phyloP scores from a whole-genome alignment of 2,888 invertebrate species.

The Carpatolechia fugitivella region DNA sequence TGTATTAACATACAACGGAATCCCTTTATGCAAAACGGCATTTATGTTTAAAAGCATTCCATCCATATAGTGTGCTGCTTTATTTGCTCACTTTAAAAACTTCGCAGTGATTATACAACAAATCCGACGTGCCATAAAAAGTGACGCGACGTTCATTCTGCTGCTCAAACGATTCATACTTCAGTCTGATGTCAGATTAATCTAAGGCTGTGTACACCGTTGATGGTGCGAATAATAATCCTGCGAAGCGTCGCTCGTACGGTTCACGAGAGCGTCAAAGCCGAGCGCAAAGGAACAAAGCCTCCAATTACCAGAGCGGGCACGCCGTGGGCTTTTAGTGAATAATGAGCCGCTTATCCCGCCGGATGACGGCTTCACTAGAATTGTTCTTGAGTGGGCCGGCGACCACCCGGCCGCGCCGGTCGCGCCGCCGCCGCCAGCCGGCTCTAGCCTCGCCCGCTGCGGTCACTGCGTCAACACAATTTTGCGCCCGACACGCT shows the following conservation, averaged over 20 bases:
- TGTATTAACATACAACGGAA: slow-evolving; percentile 25
- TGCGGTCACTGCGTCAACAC: slow-evolving; percentile 48
- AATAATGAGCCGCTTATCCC: slow-evolving; percentile 77
- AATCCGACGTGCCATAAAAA: slow-evolving; percentile 41
- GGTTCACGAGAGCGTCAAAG: slow-evolving; percentile 65
- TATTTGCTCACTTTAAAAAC: slow-evolving; percentile 36
- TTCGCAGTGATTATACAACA: slow-evolving; percentile 33
- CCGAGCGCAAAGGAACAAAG: slow-evolving; percentile 72
- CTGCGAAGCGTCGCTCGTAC: slow-evolving; percentile 46
- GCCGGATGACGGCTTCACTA: slow-evolving; percentile 66
- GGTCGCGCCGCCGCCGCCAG: slow-evolving; percentile 24
- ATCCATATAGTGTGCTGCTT: slow-evolving; percentile 25
- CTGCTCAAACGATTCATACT: slow-evolving; percentile 56
- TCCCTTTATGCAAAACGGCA: slow-evolving; percentile 29
- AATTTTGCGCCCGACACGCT: slow-evolving; percentile 52
- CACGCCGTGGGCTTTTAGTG: slow-evolving; percentile 77
- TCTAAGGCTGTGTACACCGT: slow-evolving; percentile 58
- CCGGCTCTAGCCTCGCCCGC: slow-evolving; percentile 21
- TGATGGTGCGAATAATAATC: slow-evolving; percentile 73
- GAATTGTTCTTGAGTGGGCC: slow-evolving; percentile 66
- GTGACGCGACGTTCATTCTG: slow-evolving; percentile 51
- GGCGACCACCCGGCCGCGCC: slow-evolving; percentile 48
- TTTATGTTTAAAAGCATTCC: slow-evolving; percentile 27
- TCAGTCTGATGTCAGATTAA: slow-evolving; percentile 69
- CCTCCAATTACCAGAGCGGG: slow-evolving; percentile 74